Percentiles rank a stretch among this genome's conserved stretches.
phyloP scores from a whole-genome alignment of 2,113 vertebrate genomes.

The Hirundichthys speculiger region DNA sequence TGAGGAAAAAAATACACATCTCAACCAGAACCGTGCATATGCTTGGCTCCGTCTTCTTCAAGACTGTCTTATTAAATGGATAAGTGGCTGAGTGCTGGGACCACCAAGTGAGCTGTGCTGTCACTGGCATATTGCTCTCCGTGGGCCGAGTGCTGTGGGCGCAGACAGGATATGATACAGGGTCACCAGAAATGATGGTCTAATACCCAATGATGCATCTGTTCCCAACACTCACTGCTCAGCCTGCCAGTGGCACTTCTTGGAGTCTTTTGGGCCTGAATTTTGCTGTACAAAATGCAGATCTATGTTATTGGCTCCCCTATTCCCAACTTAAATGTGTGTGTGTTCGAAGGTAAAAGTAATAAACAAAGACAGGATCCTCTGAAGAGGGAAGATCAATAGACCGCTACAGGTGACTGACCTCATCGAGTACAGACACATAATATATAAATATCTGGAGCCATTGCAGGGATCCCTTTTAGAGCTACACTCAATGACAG shows the following conservation, averaged over 20 bases:
- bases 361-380: conserved; percentile 71
- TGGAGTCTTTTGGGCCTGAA: conserved; percentile 8
- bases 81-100: conserved; percentile 75
- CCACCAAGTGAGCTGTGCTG: conserved; percentile 74
- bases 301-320: conserved; percentile 28
- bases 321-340: conserved; percentile 26
- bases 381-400: conserved; percentile 67
- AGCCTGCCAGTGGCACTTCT: conserved; percentile 33
- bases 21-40: conserved; percentile 50
- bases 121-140: conserved; percentile 70
- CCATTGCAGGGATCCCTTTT: too few species aligned
- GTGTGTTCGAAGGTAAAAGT: conserved; percentile 36
- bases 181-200: conserved; percentile 63
- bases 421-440: conserved; percentile 51
- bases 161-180: conserved; percentile 61
- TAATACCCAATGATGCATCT: conserved; percentile 35
- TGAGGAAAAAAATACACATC: conserved; percentile 41
- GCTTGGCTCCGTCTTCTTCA: conserved; percentile 67
- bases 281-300: conserved; percentile 17
- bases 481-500: too few species aligned
- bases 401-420: conserved; percentile 72
- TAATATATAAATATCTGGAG: too few species aligned
- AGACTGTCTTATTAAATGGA: conserved; percentile 76
- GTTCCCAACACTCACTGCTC: conserved; percentile 43
- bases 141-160: conserved; percentile 49